Conservation (phyloP, 2,113 vertebrate species). For the Eurypyga helias region DNA sequence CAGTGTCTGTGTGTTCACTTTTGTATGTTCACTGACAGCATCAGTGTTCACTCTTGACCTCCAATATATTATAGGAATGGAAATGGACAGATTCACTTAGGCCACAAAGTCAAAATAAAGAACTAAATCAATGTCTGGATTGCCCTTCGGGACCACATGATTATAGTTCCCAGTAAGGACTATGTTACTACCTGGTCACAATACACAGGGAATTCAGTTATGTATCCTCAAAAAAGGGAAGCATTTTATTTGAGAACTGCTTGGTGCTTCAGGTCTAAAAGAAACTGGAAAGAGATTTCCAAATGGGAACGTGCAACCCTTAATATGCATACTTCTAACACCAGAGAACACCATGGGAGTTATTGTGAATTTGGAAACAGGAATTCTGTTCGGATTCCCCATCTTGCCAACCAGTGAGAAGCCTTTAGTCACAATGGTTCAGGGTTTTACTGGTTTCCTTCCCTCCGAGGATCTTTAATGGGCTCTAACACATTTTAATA, state of each 20-base stretch:
- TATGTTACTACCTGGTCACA: background rate
- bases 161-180: background rate
- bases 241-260: background rate
- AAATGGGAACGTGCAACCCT: background rate
- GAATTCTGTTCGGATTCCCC: background rate
- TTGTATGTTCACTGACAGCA: background rate
- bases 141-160: background rate
- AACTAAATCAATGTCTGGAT: background rate
- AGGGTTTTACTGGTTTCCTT: background rate
- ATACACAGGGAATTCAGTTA: background rate
- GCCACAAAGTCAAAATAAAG: background rate
- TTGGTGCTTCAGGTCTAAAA: background rate
- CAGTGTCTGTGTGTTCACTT: background rate
- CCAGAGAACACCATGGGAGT: background rate
- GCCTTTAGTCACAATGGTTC: background rate
- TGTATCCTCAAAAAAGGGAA: background rate
- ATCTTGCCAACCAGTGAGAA: background rate
- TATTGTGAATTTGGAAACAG: background rate
- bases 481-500: background rate
- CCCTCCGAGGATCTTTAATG: background rate
- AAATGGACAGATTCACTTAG: background rate
- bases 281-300: background rate
- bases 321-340: background rate
- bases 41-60: background rate
- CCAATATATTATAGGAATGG: background rate